A percentile compares a stretch with the other conserved stretches of the same genome.
phyloP scores from a whole-genome alignment of 2,888 invertebrate genomes.

The Meiosimyza platycephala region DNA sequence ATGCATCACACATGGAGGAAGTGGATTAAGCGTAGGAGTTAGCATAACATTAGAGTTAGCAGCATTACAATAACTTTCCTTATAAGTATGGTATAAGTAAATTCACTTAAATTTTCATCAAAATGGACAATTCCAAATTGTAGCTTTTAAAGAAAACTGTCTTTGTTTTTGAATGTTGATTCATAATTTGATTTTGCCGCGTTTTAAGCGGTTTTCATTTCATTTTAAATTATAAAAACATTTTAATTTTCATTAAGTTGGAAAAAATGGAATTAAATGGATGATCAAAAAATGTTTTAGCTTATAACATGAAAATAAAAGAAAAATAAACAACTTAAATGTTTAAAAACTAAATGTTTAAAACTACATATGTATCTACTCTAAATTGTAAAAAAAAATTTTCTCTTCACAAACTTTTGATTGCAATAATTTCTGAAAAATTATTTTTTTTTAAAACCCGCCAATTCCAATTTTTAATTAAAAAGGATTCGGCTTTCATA shows the following conservation, averaged over 20 bases:
- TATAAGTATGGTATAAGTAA: background rate
- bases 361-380: too few relatives aligned
- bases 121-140: slow-evolving; percentile 4
- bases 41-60: too few relatives aligned
- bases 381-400: too few relatives aligned
- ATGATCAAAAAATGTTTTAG: background rate
- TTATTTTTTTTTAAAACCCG: too few relatives aligned
- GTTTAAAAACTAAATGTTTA: slow-evolving; percentile 1
- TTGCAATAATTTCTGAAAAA: too few relatives aligned
- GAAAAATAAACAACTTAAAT: slow-evolving; percentile 18
- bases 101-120: slow-evolving; percentile 6
- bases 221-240: background rate
- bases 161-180: slow-evolving; percentile 15
- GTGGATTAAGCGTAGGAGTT: slow-evolving; percentile 82
- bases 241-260: too few relatives aligned
- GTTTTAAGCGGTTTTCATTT: slow-evolving; percentile 46
- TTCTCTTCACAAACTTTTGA: too few relatives aligned
- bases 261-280: too few relatives aligned
- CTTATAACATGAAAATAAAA: slow-evolving; percentile 20
- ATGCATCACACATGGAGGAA: slow-evolving; percentile 98
- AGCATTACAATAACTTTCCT: background rate
- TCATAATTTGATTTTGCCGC: slow-evolving; percentile 43
- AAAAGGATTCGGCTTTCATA: too few relatives aligned
- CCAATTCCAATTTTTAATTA: too few relatives aligned
- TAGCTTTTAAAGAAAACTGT: background rate